Evolutionary conservation across 2,797 vertebrate species (phyloP), one percentile per base, ranked within the genome.

Genomic region (Cercopithecus hamlyni): DNA sequence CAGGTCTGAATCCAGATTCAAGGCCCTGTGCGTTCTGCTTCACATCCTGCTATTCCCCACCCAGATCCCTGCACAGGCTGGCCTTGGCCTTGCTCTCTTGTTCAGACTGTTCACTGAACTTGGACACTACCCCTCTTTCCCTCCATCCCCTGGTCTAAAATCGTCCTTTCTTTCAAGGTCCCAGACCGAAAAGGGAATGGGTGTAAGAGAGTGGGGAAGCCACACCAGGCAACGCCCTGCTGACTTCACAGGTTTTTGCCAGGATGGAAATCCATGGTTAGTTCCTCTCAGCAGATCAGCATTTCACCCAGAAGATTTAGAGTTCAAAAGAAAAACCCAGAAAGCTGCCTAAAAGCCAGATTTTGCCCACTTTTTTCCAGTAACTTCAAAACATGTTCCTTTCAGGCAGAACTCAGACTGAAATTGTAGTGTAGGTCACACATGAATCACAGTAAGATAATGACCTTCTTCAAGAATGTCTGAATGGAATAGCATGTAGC

Each of bases 381-480:
- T 83, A 90, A 80, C 81, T 77, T 36, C 48, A 50, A 43, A 87
- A 20, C 41, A 26, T 52, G 15, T 93, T 72, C 36, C 70, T 83
- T 92, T 67, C 52, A 81, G 36, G 39, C 30, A 82, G 45, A 91
- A 17, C 12, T 22, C 24, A 75, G 67, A 61, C 45, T 80, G 61
- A 89, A 96, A 87, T n/a, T 58, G 0, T 58, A 50, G 64, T 79
- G 30, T 57, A 90, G 70, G 73, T 95, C 58, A 72, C 55, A 14
- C 20, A 3, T 80, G 85, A 90, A 73, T 89, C 85, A 45, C 52
- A 43, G 76, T 94, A 94, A 76, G 48, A 41, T 67, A 57, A 84
- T 48, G 19, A 84, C 91, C 61, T 84, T 95, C 75, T 33, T 93
- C 27, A 88, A 73, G 61, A 83, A 19, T 76, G 15, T 94, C 79